Base-by-base conservation (phyloP, 2,113 vertebrate species). In the Xiphophorus maculatus region DNA sequence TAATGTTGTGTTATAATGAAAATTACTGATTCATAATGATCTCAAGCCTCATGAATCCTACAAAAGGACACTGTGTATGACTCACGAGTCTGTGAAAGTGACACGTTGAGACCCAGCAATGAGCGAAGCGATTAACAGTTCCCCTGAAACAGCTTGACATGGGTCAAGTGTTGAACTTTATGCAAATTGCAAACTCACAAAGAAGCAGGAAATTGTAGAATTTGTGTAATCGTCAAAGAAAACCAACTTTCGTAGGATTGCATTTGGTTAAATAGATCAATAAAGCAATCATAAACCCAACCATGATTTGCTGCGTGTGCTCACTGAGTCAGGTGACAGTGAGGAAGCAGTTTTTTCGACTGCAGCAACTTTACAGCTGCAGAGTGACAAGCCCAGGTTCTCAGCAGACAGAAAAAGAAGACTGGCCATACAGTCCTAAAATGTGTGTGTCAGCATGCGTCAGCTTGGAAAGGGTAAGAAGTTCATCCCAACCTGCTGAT, bases 271-370 rank as follows among this genome's bases (percentile, higher is more conserved):
- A 25, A 35, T 25, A 10, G 17, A 42, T 66, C 12, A 27, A 6
- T 13, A 12, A 27, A 66, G 33, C 33, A 37, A 66, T 15, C 8
- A 22, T 40, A 37, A 66, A 66, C 3, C 30, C 4, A 3, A 25
- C 3, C 14, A 64, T 12, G 35, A 37, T 33, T 79, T 73, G 12
- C 64, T 81, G 79, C 12, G 73, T 79, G 84, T 71, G 74, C 75
- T 83, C 70, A 0, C 62, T 81, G 71, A 74, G 71, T 91, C 87
- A 90, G 88, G 80, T 91, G 89, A 90, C 83, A 74, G 72, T 71
- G 80, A 81, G 61, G 73, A 89, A 78, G 75, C 82, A 69, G n/a
- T 72, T 83, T 32, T 66, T 82, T 63, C 66, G 74, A 72, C 61
- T 87, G 78, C 82, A 85, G 79, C 66, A 66, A 66, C 48, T 82